These are phyloP conservation scores for Melanotaenia maccullochi DNA, from an alignment of 2,797 vertebrate species.

Conservation along the genomic window DNA sequence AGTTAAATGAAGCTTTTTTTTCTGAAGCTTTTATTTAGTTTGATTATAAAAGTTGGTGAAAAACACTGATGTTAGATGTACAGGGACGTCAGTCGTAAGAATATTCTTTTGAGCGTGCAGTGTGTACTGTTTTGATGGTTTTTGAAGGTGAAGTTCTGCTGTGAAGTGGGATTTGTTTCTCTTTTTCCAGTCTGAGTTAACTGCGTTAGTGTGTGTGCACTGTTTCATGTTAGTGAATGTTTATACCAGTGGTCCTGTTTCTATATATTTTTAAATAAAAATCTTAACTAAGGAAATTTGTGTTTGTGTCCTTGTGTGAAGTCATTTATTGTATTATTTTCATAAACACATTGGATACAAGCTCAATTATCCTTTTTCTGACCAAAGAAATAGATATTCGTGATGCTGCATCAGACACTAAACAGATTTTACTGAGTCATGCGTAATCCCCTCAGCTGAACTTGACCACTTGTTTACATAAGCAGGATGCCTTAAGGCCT, in stretches of 20 bases:
- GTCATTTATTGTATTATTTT: no score
- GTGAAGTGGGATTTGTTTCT: slow-evolving; percentile 20
- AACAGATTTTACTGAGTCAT: slow-evolving; percentile 17
- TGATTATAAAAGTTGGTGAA: slow-evolving; percentile 14
- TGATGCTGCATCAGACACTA: neutral
- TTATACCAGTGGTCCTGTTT: slow-evolving; percentile 63
- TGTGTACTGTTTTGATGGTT: slow-evolving; percentile 19
- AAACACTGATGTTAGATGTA: slow-evolving; percentile 1
- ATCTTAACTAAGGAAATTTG: slow-evolving; percentile 37
- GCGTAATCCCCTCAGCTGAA: slow-evolving; percentile 5
- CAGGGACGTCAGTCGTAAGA: neutral
- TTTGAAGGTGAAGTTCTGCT: slow-evolving; percentile 47
- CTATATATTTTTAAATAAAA: slow-evolving; percentile 74
- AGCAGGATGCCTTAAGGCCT: slow-evolving; percentile 3
- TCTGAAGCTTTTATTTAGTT: slow-evolving; percentile 28
- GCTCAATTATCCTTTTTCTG: neutral
- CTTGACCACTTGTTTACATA: slow-evolving; percentile 2
- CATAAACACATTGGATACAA: no score
- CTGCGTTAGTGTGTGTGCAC: slow-evolving; percentile 36
- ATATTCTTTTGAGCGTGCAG: slow-evolving; percentile 10
- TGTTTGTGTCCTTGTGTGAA: neutral
- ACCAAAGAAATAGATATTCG: neutral
- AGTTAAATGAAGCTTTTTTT: neutral
- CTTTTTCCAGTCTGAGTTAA: slow-evolving; percentile 26
- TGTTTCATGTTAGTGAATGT: slow-evolving; percentile 38